Conservation (phyloP, 2,113 vertebrate species). For the Corythornis vintsioides region DNA sequence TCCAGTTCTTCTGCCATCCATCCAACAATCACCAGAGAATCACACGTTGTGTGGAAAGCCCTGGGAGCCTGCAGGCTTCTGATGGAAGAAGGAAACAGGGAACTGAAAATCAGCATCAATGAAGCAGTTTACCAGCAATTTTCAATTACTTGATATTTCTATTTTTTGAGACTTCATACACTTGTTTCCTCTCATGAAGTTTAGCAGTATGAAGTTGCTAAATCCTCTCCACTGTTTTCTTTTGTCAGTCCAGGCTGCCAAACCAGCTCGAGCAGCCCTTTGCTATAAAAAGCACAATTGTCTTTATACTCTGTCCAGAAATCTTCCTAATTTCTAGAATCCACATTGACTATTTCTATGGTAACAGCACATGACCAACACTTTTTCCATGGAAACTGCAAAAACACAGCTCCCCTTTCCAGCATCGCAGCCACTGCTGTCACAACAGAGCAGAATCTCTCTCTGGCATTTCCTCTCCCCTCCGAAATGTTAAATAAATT, state of each 20-base stretch:
- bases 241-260: neutral
- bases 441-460: constrained; percentile 54
- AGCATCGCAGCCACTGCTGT: constrained; percentile 24
- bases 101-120: neutral
- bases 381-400: constrained; percentile 38
- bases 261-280: neutral
- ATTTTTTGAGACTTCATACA: neutral
- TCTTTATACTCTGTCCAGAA: constrained; percentile 46
- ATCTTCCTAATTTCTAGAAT: constrained; percentile 51
- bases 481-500: constrained; percentile 45
- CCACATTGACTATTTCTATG: constrained; percentile 35
- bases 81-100: neutral
- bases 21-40: neutral
- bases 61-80: neutral
- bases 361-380: constrained; percentile 48
- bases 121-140: neutral
- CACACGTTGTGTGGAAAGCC: neutral
- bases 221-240: neutral
- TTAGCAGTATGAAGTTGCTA: neutral
- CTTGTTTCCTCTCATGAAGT: neutral
- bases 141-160: neutral
- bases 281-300: constrained; percentile 38
- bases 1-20: neutral
- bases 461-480: neutral
- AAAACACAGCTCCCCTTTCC: constrained; percentile 23